Evolutionary conservation across 2,888 invertebrate species (phyloP).

Genomic region (Chymomyza fuscimana): DNA sequence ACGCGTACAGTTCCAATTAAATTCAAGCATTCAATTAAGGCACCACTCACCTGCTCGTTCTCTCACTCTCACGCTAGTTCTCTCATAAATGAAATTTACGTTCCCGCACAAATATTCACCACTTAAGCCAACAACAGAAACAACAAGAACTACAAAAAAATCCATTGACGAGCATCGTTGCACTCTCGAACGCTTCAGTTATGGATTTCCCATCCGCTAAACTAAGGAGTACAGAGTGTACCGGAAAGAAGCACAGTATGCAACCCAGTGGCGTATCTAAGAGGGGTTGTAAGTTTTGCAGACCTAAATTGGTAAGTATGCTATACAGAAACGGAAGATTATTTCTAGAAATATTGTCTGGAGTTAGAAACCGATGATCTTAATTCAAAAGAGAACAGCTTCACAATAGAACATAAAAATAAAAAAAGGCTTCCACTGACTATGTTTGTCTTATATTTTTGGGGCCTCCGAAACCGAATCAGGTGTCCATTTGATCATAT

Average conservation of each 20-base stretch:
- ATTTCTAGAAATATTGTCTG: no score
- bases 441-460: no score
- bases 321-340: no score
- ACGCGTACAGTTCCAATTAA: conserved; percentile 70
- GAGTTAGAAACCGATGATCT: no score
- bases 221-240: neutral
- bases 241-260: neutral
- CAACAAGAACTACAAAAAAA: neutral
- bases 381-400: no score
- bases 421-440: no score
- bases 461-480: no score
- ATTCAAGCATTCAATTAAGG: conserved; percentile 65
- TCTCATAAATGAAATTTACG: conserved; percentile 5
- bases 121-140: neutral
- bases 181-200: neutral
- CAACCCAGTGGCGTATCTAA: neutral
- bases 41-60: neutral
- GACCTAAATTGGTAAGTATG: no score
- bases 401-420: no score
- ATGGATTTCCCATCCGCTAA: neutral
- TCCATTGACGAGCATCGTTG: neutral
- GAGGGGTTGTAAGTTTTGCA: no score
- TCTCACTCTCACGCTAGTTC: neutral
- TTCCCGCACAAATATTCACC: conserved; percentile 3
- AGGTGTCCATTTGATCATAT: no score